Percentiles rank a stretch among this genome's conserved stretches.
These are phyloP conservation scores for Ctena decussata DNA, from an alignment of 2,888 invertebrate genomes.

Conservation along the genomic window DNA sequence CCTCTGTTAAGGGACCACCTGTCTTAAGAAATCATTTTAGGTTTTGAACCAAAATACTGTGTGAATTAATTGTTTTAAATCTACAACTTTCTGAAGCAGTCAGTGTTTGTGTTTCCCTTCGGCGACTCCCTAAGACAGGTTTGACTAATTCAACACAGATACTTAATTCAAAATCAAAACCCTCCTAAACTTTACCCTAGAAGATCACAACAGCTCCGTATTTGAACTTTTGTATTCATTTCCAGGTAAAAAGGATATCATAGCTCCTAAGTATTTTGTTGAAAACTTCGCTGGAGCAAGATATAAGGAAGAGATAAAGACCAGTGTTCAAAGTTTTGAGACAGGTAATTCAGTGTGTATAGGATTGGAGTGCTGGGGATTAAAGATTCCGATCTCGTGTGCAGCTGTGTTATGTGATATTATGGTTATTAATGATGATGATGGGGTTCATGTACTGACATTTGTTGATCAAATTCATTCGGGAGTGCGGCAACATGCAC, in stretches of 20 bases:
- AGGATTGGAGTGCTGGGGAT: constrained; percentile 76
- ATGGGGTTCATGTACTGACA: constrained; percentile 72
- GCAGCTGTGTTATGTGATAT: constrained; percentile 68
- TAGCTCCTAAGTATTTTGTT: constrained; percentile 72
- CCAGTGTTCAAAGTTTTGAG: constrained; percentile 39
- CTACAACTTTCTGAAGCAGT: no score
- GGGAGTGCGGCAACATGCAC: constrained; percentile 54
- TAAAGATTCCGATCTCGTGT: constrained; percentile 55
- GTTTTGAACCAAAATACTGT: no score
- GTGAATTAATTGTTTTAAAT: no score
- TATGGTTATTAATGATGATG: constrained; percentile 64
- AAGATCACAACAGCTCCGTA: no score
- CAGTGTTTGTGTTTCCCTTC: no score
- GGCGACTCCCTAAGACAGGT: no score
- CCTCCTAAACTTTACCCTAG: no score
- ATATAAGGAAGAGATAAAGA: constrained; percentile 53
- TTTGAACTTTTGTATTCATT: no score
- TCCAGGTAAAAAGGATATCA: constrained; percentile 45
- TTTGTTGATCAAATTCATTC: constrained; percentile 52
- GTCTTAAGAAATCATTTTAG: no score
- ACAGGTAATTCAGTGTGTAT: constrained; percentile 52
- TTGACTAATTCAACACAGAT: no score
- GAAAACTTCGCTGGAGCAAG: constrained; percentile 51
- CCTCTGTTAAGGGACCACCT: no score
- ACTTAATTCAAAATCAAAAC: no score